These are phyloP conservation scores for Trinorchestia longiramus DNA, from an alignment of 1,140 invertebrate species.

Conservation along the genomic window DNA sequence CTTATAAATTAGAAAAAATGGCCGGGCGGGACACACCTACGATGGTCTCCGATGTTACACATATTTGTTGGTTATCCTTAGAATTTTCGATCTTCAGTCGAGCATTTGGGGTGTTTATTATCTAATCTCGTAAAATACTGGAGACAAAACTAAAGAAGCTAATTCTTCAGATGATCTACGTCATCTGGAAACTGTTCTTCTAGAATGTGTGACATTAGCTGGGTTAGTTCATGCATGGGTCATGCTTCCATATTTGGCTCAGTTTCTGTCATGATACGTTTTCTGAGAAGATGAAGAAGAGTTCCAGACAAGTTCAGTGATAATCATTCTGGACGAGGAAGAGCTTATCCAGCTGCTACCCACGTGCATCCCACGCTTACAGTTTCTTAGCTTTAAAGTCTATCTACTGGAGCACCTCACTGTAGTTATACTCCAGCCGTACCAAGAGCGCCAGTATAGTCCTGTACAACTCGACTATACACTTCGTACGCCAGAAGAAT, in stretches of 20 bases:
- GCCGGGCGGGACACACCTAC: too few species aligned
- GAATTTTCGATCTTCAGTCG: too few species aligned
- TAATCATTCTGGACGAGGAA: constrained; percentile 41
- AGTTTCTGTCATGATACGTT: not conserved
- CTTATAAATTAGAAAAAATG: too few species aligned
- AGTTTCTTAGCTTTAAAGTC: constrained; percentile 14
- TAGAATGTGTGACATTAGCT: not conserved
- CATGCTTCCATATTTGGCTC: not conserved
- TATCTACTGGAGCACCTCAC: not conserved
- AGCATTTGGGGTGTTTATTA: too few species aligned
- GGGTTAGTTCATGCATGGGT: not conserved
- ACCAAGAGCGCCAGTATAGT: not conserved
- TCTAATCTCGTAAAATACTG: too few species aligned
- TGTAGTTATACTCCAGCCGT: not conserved
- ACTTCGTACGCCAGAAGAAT: not conserved
- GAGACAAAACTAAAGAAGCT: too few species aligned
- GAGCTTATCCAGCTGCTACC: constrained; percentile 10
- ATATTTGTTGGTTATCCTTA: too few species aligned
- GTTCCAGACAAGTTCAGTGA: constrained; percentile 36
- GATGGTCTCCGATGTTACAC: too few species aligned
- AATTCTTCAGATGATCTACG: not conserved
- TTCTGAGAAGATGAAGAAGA: constrained; percentile 51
- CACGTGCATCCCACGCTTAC: constrained; percentile 30
- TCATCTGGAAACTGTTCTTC: not conserved
- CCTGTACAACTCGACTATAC: not conserved